Percentiles rank a stretch among this genome's conserved stretches.
Evolutionary conservation across 2,113 vertebrate species (phyloP).

Genomic region (Bubalus kerabau): DNA sequence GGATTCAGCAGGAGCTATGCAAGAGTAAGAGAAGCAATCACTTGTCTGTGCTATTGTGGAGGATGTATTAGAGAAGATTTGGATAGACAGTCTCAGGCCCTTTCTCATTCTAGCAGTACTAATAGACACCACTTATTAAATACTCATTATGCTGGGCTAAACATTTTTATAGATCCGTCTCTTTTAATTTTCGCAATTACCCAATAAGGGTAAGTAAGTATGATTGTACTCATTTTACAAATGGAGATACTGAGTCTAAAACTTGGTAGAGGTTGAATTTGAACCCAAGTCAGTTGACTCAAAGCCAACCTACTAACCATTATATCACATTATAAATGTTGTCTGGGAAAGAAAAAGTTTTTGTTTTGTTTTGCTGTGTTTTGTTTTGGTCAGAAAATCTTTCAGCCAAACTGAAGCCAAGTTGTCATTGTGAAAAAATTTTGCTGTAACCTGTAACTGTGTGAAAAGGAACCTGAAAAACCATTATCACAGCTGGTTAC

Average conservation of each 20-base stretch:
- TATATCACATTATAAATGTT: neutral
- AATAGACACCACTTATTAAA: neutral
- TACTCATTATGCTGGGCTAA: neutral
- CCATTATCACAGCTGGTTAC: constrained; percentile 13
- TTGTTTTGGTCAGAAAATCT: neutral
- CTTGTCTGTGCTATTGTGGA: neutral
- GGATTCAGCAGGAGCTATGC: neutral
- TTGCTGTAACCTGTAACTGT: neutral
- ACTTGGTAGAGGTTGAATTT: neutral
- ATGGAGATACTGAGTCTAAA: neutral
- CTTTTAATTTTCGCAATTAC: neutral
- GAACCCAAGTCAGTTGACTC: neutral
- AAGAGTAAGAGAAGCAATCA: neutral
- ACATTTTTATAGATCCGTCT: neutral
- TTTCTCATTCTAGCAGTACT: neutral
- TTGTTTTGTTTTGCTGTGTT: neutral
- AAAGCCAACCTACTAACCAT: neutral
- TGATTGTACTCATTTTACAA: neutral
- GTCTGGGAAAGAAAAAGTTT: neutral
- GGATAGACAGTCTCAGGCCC: neutral
- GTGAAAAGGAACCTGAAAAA: constrained; percentile 25
- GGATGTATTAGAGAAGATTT: neutral
- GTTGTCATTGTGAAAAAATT: neutral
- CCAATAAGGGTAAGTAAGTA: neutral
- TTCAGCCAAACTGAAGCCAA: neutral